Evolutionary conservation across 35 echinoderm and acorn worm genomes (phyloP), one percentile per base, ranked within the genome.

Genomic region (Heliocidaris erythrogramma): DNA sequence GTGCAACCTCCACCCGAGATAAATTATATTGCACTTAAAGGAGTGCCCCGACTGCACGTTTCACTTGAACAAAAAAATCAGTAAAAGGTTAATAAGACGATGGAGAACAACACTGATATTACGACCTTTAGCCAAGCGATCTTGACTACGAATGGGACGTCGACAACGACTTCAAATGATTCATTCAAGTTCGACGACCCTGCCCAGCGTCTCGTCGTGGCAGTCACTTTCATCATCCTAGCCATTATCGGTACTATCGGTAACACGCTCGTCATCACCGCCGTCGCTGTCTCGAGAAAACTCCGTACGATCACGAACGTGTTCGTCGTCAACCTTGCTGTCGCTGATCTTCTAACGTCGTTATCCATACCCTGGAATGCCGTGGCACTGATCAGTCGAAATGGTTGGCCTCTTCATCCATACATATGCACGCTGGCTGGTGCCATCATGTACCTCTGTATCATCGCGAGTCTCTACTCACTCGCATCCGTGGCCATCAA

Each of bases 271-370:
- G 95, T 96, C 6, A 90, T 96, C 52, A 49, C 59, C 5, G 95
- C 95, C 92, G 95, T 96, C 29, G 85, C 94, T 7, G 21, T 99
- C 16, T 97, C 97, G 16, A 90, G 95, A 13, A 95, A 95, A 89
- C 89, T 99, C 65, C 95, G 97, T 24, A 99, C 96, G n/a, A 95
- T 95, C 14, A 97, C 98, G 5, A 99, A 99, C 86, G 97, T 97
- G 5, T 99, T 97, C 93, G 97, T 99, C 21, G 98, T 99, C 65
- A 99, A 97, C 78, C 95, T 99, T 8, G 96, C 95, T 91, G 31
- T 97, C 13, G 97, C 98, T 13, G 98, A 99, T 78, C 84, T 99
- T 18, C 95, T 97, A 21, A 97, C 97, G 2, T 97, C 94, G 88
- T 47, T 97, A 30, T 93, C 94, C 1, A 94, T 98, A 5, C 96